phyloP scores from a whole-genome alignment of 1,140 invertebrate species.

The Aphidius gifuensis region DNA sequence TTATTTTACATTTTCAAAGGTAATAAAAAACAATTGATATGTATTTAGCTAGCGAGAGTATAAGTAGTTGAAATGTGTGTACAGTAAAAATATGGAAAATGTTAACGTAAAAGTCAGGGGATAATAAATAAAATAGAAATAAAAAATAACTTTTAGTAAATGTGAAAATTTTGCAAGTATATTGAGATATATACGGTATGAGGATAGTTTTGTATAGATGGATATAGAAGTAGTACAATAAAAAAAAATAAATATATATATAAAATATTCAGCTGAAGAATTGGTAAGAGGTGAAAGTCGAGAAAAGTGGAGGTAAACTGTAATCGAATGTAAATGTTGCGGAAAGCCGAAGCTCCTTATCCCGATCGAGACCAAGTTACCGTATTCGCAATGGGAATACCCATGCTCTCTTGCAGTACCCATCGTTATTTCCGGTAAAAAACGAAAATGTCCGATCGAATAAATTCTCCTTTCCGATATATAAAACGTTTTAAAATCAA shows the following conservation, averaged over 20 bases:
- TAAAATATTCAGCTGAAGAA: slow-evolving; percentile 9
- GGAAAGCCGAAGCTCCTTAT: slow-evolving; percentile 43
- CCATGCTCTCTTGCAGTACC: slow-evolving; percentile 9
- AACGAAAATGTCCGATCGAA: slow-evolving; percentile 8
- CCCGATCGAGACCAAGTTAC: slow-evolving; percentile 30
- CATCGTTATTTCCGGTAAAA: slow-evolving; percentile 25
- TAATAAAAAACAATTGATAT: too few species aligned
- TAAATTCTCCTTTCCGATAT: slow-evolving; percentile 11
- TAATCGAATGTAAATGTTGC: slow-evolving; percentile 49
- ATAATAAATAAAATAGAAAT: too few species aligned
- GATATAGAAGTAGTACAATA: background rate
- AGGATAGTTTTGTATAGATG: too few species aligned
- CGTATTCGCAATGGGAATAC: slow-evolving; percentile 9
- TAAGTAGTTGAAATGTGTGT: too few species aligned
- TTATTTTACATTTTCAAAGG: too few species aligned
- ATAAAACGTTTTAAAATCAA: slow-evolving; percentile 1
- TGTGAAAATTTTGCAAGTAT: too few species aligned
- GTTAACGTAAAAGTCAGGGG: too few species aligned
- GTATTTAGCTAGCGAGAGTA: too few species aligned
- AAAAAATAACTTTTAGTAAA: too few species aligned
- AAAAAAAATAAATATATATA: background rate
- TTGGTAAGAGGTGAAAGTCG: slow-evolving; percentile 22
- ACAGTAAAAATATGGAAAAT: too few species aligned
- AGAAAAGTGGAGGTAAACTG: slow-evolving; percentile 23
- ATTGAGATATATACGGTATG: too few species aligned